Base-by-base conservation (phyloP, 2,888 invertebrate species). In the Callinectes sapidus region DNA sequence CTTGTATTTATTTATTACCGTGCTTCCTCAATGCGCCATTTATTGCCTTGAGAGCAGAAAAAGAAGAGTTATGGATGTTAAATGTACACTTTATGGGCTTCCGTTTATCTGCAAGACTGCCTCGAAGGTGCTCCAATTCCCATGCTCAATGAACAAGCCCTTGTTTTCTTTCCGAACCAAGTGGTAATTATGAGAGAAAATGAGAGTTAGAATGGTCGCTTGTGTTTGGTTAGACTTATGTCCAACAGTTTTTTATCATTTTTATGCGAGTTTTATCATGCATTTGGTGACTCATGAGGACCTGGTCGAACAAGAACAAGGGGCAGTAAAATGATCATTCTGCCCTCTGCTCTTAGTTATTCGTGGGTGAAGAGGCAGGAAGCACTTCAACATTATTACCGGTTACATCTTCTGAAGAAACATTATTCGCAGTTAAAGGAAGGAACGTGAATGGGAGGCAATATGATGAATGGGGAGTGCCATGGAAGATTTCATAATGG, bases 241-340 rank as follows among this genome's bases (percentile, higher is more conserved):
- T 32, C 14, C 35, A 81, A 1, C 32, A 14, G 3, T 81, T 13
- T 32, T 32, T 81, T 81, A 81, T 81, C 81, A 16, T 81, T 91
- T 71, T 91, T 87, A 91, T 91, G 91, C 18, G 91, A 71, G 54
- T 87, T 61, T 91, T 91, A 91, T 91, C 91, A 16, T 18, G 39
- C 8, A 91, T 48, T n/a, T 87, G 42, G 42, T 42, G 87, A 66
- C 42, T 8, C 32, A 39, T 42, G 87, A 54, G 28, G 91, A 66
- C 14, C 71, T 81, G 81, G 81, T 81, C 81, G 35, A 6, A 35
- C 32, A 35, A 32, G 32, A 81, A 81, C 81, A 81, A 81, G 14
- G 81, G 5, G 81, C 16, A 35, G 81, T 81, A 81, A 81, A 35
- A 0, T 35, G 35, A 8, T 35, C 35, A 35, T 35, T 71, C 10